Evolutionary conservation across 2,797 vertebrate genomes (phyloP).

Genomic region (Spinus pinus): DNA sequence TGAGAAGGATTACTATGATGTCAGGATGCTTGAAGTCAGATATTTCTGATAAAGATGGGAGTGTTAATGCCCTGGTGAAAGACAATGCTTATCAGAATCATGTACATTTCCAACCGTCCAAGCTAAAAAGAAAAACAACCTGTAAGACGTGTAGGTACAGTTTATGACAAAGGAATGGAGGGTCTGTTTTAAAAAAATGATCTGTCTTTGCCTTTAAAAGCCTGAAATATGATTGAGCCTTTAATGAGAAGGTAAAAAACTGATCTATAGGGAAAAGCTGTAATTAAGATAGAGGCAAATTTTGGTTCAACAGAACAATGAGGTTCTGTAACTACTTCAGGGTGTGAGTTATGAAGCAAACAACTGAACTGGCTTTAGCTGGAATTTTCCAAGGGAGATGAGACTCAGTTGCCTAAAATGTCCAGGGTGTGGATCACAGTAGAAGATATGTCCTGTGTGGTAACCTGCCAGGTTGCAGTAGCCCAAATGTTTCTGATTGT

Average conservation of each 20-base stretch:
- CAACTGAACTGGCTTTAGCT: not conserved
- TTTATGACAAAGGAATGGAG: not conserved
- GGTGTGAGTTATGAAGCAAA: not conserved
- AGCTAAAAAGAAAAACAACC: not conserved
- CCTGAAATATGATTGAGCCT: not conserved
- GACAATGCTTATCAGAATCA: not conserved
- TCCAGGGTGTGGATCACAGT: not conserved
- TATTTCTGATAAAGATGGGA: not conserved
- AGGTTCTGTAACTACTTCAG: not conserved
- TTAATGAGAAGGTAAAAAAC: not conserved
- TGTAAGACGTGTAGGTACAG: not conserved
- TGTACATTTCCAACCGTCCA: not conserved
- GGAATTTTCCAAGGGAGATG: not conserved
- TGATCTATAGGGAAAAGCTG: not conserved
- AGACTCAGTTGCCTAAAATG: not conserved
- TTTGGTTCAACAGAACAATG: not conserved
- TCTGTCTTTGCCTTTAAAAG: not conserved
- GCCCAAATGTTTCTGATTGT: not conserved
- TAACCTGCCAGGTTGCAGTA: not conserved
- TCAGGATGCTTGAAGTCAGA: not conserved
- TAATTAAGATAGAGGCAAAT: not conserved
- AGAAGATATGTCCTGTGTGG: not conserved
- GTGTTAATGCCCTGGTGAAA: not conserved
- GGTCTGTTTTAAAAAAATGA: not conserved
- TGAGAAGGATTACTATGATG: not conserved